A percentile compares a stretch with the other conserved stretches of the same genome.
Evolutionary conservation across 2,888 invertebrate species (phyloP).

Genomic region (Pharmacophagus antenor): DNA sequence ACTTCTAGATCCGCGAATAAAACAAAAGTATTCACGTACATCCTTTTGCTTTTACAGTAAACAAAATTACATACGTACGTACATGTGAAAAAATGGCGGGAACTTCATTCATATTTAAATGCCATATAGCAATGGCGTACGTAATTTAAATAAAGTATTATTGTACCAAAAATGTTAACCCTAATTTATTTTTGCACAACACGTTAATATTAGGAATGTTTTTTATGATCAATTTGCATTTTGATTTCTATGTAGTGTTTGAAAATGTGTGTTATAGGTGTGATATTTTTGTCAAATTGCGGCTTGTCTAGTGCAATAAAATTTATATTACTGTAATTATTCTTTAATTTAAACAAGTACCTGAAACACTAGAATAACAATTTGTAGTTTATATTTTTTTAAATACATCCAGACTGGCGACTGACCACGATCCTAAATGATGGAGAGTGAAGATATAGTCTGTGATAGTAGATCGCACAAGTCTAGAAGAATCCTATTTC

Average conservation of each 20-base stretch:
- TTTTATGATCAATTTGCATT: neutral
- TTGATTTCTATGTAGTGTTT: neutral
- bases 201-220: neutral
- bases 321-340: neutral
- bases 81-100: neutral
- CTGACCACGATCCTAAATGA: too few relatives aligned
- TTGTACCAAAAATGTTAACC: slow-evolving; percentile 17
- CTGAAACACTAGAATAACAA: too few relatives aligned
- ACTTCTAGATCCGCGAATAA: too few relatives aligned
- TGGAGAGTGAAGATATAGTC: too few relatives aligned
- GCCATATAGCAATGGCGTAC: neutral
- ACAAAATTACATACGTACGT: too few relatives aligned
- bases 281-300: slow-evolving; percentile 14
- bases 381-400: neutral
- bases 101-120: neutral
- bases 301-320: slow-evolving; percentile 28
- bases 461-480: too few relatives aligned
- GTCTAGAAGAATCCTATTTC: too few relatives aligned
- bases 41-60: too few relatives aligned
- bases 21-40: too few relatives aligned
- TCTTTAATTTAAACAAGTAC: slow-evolving; percentile 1
- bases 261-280: slow-evolving; percentile 4
- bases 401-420: too few relatives aligned
- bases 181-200: slow-evolving; percentile 22
- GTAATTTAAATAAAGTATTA: slow-evolving; percentile 22